A percentile compares a stretch with the other conserved stretches of the same genome.
Evolutionary conservation across 1,140 invertebrate species (phyloP).

Genomic region (Dendrolimus kikuchii): DNA sequence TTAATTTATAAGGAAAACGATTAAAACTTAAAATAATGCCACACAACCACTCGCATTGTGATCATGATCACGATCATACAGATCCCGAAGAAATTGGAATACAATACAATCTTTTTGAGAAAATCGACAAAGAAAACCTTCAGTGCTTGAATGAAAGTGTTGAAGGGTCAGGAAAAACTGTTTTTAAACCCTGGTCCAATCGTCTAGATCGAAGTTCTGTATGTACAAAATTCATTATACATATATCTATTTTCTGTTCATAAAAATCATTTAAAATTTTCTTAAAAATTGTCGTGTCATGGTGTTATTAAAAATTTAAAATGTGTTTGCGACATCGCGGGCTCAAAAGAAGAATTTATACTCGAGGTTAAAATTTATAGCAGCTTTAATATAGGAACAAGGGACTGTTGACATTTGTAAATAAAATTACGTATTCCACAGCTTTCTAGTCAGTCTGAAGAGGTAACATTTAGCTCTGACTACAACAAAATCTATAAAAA

Average conservation of each 20-base stretch:
- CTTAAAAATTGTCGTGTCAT: neutral
- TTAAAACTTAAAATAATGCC: slow-evolving; percentile 31
- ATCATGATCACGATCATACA: slow-evolving; percentile 76
- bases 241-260: neutral
- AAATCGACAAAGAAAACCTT: slow-evolving; percentile 91
- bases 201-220: slow-evolving; percentile 84
- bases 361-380: too few species aligned
- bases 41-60: slow-evolving; percentile 54
- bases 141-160: slow-evolving; percentile 92
- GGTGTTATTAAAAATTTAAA: neutral
- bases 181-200: slow-evolving; percentile 96
- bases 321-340: neutral
- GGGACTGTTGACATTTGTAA: too few species aligned
- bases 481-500: too few species aligned
- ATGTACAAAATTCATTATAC: slow-evolving; percentile 26
- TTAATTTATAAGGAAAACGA: neutral
- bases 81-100: slow-evolving; percentile 84
- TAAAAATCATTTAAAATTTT: neutral
- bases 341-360: too few species aligned
- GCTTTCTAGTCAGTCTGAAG: too few species aligned
- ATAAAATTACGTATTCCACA: too few species aligned
- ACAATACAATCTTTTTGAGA: slow-evolving; percentile 90
- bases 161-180: slow-evolving; percentile 88
- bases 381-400: too few species aligned
- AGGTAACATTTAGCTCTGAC: too few species aligned